Conservation (phyloP, 1,140 invertebrate genomes). For the Cyclina sinensis region DNA sequence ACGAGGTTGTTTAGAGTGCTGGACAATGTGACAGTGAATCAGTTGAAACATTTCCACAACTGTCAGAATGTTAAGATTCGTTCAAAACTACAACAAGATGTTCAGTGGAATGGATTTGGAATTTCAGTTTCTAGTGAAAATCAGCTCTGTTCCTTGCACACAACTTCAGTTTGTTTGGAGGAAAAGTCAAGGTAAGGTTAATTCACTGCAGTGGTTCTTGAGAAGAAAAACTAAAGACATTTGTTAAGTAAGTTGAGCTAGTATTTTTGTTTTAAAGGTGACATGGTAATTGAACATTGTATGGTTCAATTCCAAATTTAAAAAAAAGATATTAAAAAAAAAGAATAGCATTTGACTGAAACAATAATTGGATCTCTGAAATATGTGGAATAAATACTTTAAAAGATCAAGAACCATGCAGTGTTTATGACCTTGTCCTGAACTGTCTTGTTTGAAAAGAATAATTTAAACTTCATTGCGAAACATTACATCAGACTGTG, state of each 20-base stretch:
- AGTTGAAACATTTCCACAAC: background rate
- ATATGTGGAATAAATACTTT: too few relatives aligned
- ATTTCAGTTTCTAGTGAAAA: background rate
- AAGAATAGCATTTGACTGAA: too few relatives aligned
- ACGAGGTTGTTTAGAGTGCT: slow-evolving; percentile 2
- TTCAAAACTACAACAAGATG: background rate
- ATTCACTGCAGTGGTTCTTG: slow-evolving; percentile 18
- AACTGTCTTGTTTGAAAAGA: background rate
- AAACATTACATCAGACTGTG: too few relatives aligned
- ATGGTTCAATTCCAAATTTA: slow-evolving; percentile 31
- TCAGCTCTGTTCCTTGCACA: background rate
- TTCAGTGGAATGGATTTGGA: background rate
- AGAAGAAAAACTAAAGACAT: background rate
- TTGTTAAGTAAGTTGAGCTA: too few relatives aligned
- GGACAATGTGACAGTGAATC: background rate
- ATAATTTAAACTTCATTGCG: too few relatives aligned
- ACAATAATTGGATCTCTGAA: too few relatives aligned
- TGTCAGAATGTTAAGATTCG: background rate
- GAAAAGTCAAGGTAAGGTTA: slow-evolving; percentile 16
- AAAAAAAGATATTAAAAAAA: too few relatives aligned
- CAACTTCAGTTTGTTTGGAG: background rate
- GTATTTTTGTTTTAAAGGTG: too few relatives aligned
- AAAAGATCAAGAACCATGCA: slow-evolving; percentile 43
- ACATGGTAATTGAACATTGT: slow-evolving; percentile 34
- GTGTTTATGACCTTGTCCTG: slow-evolving; percentile 39